Evolutionary conservation across 2,797 vertebrate genomes (phyloP), one percentile per base, ranked within the genome.

Genomic region (Sebastes baramenuke): DNA sequence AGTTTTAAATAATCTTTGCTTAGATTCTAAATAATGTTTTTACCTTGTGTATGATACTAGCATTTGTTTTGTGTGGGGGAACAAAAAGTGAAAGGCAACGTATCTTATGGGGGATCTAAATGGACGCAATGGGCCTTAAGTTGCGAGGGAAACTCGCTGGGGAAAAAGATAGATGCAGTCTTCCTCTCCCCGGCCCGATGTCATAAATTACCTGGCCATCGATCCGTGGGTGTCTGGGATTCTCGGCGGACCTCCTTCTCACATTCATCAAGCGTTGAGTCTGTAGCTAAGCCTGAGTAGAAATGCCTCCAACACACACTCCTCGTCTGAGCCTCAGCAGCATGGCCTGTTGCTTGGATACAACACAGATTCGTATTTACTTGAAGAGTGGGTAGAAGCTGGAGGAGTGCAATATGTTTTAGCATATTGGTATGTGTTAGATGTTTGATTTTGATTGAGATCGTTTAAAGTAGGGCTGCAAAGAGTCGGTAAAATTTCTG

Each of bases 201-300:
- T 93, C 92, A 92, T 95, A 93, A 94, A 95, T 95, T 93, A 95
- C 91, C 87, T 85, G 88, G 61, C 81, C 94, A 95, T 94, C 93
- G 95, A 95, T 95, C 93, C 89, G 65, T 87, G 87, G 81, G 85
- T 87, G 94, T 93, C 93, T 94, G 88, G 79, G 86, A 88, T 89
- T 88, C 87, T 91, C 86, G 0, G 64, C 25, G 55, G 89, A 82
- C 84, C 83, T 86, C 80, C 91, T 90, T 60, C 87, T 85, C 85
- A 69, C 93, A 95, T 94, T 92, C 78, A 94, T 95, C 94, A 94
- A 81, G 67, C 65, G 58, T 67, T 2, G 60, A 77, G 75, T 83
- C 83, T 83, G 77, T 58, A 75, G 76, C 77, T 82, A 76, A 86
- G 77, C 72, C 85, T 42, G 72, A 71, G 72, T 83, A 42, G 79